Evolutionary conservation across 2,113 vertebrate species (phyloP), one percentile per base, ranked within the genome.

Genomic region (Cebus imitator): DNA sequence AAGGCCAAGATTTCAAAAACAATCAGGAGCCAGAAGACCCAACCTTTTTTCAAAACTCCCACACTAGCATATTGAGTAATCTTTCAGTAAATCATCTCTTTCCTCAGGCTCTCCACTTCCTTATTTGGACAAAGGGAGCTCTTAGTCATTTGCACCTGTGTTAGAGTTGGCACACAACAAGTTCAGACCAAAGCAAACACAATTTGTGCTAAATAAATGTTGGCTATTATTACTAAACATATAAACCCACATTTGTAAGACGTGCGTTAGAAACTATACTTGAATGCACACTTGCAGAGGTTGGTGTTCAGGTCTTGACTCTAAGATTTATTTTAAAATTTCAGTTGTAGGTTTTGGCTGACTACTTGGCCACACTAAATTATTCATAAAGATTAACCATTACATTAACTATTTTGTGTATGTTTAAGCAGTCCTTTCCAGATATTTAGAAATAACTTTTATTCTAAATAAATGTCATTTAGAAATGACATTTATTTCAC

Each of bases 1-100:
- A 52, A 96, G 89, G 43, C 90, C 76, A 91, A 81, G 86, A 66
- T 81, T 97, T 82, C 89, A 73, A 64, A 64, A 79, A 50, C 40
- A 87, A 4, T 50, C 70, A 75, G 52, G 30, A 97, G 50, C 57
- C 85, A 25, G 92, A 75, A 90, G 48, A 75, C 7, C 55, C 81
- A 92, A 48, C 3, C 23, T 86, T 66, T 35, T 50, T 66, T 92
- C 45, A 61, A 45, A 95, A 61, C 68, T 52, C 32, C 21, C 43
- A 23, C 48, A 25, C 8, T 9, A 30, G 45, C 32, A 57, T 81
- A 45, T 72, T 92, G 88, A 95, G 72, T n/a, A 80, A 87, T 76
- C 70, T 92, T 40, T 75, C 37, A 84, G 30, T 75, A 68, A 96
- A 57, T 68, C 6, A 6, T 16, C 70, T 86, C 79, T 83, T 57